Percentiles rank a stretch among this genome's conserved stretches.
Conservation (phyloP, 2,797 vertebrate species). For the Argentina silus region DNA sequence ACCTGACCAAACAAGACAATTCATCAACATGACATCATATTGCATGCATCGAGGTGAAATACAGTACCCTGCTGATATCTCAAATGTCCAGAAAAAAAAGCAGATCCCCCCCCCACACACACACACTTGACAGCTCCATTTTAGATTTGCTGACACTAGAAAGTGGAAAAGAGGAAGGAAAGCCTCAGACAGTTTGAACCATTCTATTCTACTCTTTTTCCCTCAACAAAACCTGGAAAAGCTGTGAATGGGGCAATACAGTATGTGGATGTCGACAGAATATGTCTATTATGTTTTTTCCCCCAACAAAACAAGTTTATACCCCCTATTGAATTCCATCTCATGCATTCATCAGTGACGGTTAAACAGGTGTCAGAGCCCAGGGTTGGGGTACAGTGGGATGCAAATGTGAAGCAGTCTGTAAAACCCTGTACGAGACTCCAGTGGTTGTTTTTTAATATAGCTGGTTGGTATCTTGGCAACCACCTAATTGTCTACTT, state of each 20-base stretch:
- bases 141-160: not conserved
- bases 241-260: not conserved
- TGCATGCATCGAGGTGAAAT: not conserved
- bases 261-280: too few relatives aligned
- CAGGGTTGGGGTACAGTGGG: not conserved
- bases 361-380: not conserved
- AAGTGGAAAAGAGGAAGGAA: not conserved
- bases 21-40: not conserved
- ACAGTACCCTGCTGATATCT: not conserved
- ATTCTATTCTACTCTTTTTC: not conserved
- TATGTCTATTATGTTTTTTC: too few relatives aligned
- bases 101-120: too few relatives aligned
- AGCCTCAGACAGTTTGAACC: not conserved
- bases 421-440: not conserved
- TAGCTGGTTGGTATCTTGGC: slow-evolving; percentile 1
- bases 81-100: not conserved
- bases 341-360: not conserved
- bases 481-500: not conserved
- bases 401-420: not conserved
- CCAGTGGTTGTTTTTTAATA: not conserved
- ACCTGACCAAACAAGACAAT: not conserved
- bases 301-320: too few relatives aligned
- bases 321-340: not conserved
- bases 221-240: too few relatives aligned
- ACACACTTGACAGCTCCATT: not conserved